Percentiles rank a stretch among this genome's conserved stretches.
Evolutionary conservation across 2,797 vertebrate genomes (phyloP).

Genomic region (Brotula barbata): DNA sequence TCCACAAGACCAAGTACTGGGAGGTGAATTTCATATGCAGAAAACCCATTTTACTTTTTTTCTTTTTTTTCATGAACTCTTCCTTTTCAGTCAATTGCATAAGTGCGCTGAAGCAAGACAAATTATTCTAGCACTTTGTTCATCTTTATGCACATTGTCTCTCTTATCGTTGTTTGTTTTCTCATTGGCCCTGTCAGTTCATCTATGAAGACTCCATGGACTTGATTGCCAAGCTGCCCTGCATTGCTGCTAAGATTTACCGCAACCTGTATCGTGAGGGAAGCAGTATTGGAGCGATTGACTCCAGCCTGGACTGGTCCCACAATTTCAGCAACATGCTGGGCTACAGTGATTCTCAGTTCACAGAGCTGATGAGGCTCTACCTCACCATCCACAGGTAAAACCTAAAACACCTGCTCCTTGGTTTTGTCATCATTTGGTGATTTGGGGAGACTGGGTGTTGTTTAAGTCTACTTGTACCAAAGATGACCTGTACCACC

Average conservation of each 20-base stretch:
- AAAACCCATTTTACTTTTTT: not conserved
- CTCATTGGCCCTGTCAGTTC: conserved; percentile 72
- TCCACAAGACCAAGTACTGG: conserved; percentile 94
- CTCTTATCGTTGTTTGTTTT: not conserved
- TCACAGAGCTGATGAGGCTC: conserved; percentile 96
- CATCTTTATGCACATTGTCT: not conserved
- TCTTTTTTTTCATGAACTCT: not conserved
- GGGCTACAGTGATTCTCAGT: conserved; percentile 90
- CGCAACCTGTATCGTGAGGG: conserved; percentile 95
- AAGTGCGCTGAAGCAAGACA: not conserved
- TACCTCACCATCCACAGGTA: conserved; percentile 99
- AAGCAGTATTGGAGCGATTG: conserved; percentile 97
- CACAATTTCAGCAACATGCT: conserved; percentile 98
- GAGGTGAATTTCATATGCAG: conserved; percentile 80
- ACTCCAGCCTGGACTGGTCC: conserved; percentile 95
- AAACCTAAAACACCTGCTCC: not conserved
- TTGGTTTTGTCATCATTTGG: too few species aligned
- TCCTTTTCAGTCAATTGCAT: not conserved
- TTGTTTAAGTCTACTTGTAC: too few species aligned
- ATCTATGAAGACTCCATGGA: conserved; percentile 97
- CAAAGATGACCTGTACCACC: too few species aligned
- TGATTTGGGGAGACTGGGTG: too few species aligned
- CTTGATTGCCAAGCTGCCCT: conserved; percentile 95
- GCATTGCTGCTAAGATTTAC: conserved; percentile 97
- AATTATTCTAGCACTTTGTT: not conserved